phyloP scores from a whole-genome alignment of 2,888 invertebrate genomes.

The Oeneis ivallda region DNA sequence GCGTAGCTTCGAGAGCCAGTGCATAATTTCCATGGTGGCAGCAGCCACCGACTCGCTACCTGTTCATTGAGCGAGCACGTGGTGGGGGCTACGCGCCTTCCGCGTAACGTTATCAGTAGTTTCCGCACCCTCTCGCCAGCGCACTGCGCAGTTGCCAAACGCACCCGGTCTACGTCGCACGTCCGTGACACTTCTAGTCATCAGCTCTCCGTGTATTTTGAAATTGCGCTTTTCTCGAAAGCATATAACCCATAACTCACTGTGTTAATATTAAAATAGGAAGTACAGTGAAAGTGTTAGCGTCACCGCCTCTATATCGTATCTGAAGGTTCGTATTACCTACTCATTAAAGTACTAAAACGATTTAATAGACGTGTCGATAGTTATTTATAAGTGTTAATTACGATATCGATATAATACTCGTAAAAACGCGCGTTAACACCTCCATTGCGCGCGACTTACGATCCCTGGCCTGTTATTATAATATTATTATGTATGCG shows the following conservation, averaged over 20 bases:
- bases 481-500: conserved; percentile 13
- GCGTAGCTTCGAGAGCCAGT: conserved; percentile 30
- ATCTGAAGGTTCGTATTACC: conserved; percentile 40
- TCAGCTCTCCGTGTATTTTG: conserved; percentile 45
- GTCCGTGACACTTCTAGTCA: conserved; percentile 71
- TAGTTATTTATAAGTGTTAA: conserved; percentile 32
- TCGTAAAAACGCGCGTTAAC: conserved; percentile 27
- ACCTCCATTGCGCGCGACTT: conserved; percentile 16
- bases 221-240: conserved; percentile 2
- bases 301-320: conserved; percentile 24
- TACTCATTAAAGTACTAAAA: conserved; percentile 22
- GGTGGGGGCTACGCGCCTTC: conserved; percentile 73
- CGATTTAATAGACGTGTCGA: conserved; percentile 8
- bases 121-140: conserved; percentile 75
- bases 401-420: conserved; percentile 23
- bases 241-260: background rate
- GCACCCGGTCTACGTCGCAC: conserved; percentile 77
- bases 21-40: conserved; percentile 51
- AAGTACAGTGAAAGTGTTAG: conserved; percentile 38
- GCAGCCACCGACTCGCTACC: conserved; percentile 69
- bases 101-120: conserved; percentile 80
- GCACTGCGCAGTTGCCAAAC: conserved; percentile 78
- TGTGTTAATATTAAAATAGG: conserved; percentile 21
- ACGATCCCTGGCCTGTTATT: conserved; percentile 12
- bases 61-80: conserved; percentile 73